Conservation (phyloP, 1,140 invertebrate genomes). For the Listronotus bonariensis region DNA sequence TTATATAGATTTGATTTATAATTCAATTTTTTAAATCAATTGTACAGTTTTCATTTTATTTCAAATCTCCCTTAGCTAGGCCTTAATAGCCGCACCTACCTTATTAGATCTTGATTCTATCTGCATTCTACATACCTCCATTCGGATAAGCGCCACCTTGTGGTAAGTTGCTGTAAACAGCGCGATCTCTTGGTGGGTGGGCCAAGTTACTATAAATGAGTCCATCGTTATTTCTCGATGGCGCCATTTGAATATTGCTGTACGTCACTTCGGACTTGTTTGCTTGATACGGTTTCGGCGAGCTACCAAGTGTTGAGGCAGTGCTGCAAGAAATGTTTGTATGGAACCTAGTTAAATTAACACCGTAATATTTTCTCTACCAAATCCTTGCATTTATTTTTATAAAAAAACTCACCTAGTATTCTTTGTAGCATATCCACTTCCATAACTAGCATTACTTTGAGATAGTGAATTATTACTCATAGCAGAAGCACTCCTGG, state of each 20-base stretch:
- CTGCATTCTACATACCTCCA: conserved; percentile 56
- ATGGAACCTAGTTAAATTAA: not conserved
- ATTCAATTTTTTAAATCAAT: conserved; percentile 9
- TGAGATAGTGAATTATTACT: conserved; percentile 33
- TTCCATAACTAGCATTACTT: conserved; percentile 32
- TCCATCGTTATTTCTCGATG: conserved; percentile 57
- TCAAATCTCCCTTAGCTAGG: too few species aligned
- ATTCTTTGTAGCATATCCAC: conserved; percentile 32
- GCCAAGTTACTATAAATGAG: conserved; percentile 62
- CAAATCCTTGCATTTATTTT: not conserved
- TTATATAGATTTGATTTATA: too few species aligned
- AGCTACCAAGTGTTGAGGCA: conserved; percentile 22
- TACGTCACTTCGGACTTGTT: conserved; percentile 52
- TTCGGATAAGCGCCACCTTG: conserved; percentile 58
- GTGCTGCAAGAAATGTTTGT: conserved; percentile 10
- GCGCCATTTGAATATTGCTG: conserved; percentile 49
- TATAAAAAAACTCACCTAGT: conserved; percentile 30
- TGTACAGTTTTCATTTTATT: too few species aligned
- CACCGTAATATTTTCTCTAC: not conserved
- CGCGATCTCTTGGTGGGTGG: conserved; percentile 55
- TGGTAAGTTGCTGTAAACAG: conserved; percentile 60
- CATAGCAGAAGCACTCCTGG: conserved; percentile 35
- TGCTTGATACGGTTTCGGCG: conserved; percentile 57
- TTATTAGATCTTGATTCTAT: conserved; percentile 54
- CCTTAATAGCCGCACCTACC: too few species aligned